Conservation (phyloP, 2,797 vertebrate genomes). For the Rachycentron canadum region DNA sequence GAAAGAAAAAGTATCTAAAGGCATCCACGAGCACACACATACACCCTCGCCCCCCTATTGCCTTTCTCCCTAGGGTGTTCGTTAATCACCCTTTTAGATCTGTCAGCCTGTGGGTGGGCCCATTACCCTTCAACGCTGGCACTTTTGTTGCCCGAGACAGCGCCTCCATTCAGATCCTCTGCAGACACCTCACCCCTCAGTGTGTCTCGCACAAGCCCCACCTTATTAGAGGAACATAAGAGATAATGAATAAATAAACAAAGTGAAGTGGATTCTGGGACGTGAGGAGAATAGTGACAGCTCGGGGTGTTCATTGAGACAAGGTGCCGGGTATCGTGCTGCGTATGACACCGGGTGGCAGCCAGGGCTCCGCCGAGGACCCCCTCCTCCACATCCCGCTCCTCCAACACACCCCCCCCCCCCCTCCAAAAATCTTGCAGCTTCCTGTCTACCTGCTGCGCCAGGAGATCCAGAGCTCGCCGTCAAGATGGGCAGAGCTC, state of each 20-base stretch:
- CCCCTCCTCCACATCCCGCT: conserved; percentile 30
- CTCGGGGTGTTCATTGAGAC: conserved; percentile 64
- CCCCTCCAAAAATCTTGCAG: not conserved
- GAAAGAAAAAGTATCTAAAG: conserved; percentile 34
- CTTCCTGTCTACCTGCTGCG: conserved; percentile 30
- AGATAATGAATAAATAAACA: conserved; percentile 80
- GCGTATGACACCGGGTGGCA: conserved; percentile 47
- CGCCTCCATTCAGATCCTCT: conserved; percentile 49
- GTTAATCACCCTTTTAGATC: conserved; percentile 82
- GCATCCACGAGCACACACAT: conserved; percentile 23
- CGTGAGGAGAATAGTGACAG: conserved; percentile 58
- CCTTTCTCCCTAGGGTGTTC: conserved; percentile 65
- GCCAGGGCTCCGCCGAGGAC: conserved; percentile 10
- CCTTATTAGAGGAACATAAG: conserved; percentile 66
- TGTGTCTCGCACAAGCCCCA: conserved; percentile 38
- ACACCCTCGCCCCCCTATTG: conserved; percentile 42
- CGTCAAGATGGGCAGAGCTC: conserved; percentile 27
- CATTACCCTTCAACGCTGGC: conserved; percentile 72
- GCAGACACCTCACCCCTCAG: conserved; percentile 31
- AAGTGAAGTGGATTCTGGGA: conserved; percentile 57
- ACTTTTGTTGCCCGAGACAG: conserved; percentile 66
- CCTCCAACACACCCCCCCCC: too few relatives aligned
- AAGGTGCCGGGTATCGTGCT: conserved; percentile 48
- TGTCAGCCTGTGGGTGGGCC: conserved; percentile 78
- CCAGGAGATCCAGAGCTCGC: conserved; percentile 38